phyloP scores from a whole-genome alignment of 2,113 vertebrate genomes.

The Alligator mississippiensis region DNA sequence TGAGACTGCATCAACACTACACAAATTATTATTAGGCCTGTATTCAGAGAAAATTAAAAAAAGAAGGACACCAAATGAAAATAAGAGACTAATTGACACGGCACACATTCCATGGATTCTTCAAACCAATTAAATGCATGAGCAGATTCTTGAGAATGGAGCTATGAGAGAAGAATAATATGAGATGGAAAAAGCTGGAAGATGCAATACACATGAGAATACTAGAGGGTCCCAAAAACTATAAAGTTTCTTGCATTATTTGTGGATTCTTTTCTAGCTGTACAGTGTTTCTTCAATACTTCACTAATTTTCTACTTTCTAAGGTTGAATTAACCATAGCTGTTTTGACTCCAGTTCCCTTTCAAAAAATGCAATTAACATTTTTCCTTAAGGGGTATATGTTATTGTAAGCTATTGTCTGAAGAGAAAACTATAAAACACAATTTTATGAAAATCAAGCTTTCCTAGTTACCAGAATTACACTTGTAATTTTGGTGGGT shows the following conservation, averaged over 20 bases:
- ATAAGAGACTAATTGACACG: neutral
- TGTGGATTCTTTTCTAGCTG: neutral
- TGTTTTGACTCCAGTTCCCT: neutral
- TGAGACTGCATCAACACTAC: neutral
- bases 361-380: neutral
- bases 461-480: neutral
- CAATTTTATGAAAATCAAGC: fast-evolving
- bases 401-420: neutral
- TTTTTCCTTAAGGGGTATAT: neutral
- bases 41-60: fast-evolving
- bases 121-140: neutral
- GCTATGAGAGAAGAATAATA: neutral
- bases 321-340: neutral
- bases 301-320: neutral
- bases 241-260: neutral
- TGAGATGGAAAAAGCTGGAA: neutral
- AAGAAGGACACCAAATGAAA: neutral
- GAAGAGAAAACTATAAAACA: neutral
- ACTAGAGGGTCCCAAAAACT: neutral
- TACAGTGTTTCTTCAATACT: neutral
- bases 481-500: neutral
- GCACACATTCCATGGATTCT: neutral
- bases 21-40: neutral
- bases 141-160: neutral
- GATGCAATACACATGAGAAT: neutral